phyloP scores from a whole-genome alignment of 2,113 vertebrate genomes.

The Gavialis gangeticus region DNA sequence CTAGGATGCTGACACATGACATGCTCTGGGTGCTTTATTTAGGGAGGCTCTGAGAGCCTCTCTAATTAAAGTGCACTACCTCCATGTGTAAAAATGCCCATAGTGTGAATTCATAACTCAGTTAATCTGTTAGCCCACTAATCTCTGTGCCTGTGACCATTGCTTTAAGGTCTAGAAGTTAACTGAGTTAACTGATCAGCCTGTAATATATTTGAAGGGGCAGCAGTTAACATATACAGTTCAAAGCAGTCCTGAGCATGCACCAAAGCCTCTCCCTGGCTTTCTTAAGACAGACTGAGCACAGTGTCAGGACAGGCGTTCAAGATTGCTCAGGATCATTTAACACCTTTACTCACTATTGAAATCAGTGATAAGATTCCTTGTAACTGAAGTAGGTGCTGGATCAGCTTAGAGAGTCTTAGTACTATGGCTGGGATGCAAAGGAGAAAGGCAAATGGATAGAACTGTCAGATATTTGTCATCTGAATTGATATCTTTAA shows the following conservation, averaged over 20 bases:
- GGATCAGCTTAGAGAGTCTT: neutral
- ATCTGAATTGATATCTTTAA: too few relatives aligned
- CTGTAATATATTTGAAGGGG: neutral
- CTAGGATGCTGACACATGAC: too few relatives aligned
- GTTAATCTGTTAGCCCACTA: neutral
- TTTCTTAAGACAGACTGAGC: too few relatives aligned
- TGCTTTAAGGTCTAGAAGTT: constrained; percentile 37
- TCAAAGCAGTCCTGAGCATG: too few relatives aligned
- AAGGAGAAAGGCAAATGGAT: neutral
- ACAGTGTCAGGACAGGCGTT: too few relatives aligned
- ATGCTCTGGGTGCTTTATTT: too few relatives aligned
- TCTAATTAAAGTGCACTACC: too few relatives aligned
- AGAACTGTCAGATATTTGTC: too few relatives aligned
- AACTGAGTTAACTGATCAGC: neutral
- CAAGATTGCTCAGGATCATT: too few relatives aligned
- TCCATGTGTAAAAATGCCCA: neutral
- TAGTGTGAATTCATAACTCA: neutral
- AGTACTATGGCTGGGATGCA: neutral
- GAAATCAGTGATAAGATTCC: neutral
- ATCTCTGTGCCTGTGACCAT: constrained; percentile 16
- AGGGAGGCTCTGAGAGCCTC: too few relatives aligned
- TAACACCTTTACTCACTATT: neutral
- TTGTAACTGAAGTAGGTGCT: neutral
- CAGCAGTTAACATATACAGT: neutral
- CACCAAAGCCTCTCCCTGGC: too few relatives aligned